Base-by-base conservation (phyloP, 1,140 invertebrate genomes). In the Orius insidiosus region DNA sequence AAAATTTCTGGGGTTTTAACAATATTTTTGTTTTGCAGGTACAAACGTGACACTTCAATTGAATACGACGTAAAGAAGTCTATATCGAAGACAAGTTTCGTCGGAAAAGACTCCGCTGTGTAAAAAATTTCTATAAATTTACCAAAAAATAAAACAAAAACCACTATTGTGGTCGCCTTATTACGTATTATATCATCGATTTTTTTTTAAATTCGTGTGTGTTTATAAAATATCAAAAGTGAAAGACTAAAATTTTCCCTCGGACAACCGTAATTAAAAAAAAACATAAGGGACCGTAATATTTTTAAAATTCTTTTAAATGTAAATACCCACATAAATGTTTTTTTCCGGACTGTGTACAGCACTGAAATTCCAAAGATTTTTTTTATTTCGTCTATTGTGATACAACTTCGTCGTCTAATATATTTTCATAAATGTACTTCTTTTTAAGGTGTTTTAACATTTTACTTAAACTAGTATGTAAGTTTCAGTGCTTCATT, bases 41-140 rank as follows among this genome's bases (percentile, higher is more conserved):
- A 78, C 49, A 81, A 79, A 51, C 73, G 76, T 45, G 78, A 81
- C 53, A 76, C 76, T 34, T 80, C 78, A 14, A 73, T 84, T 4
- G 80, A 82, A 55, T 86, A 80, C 56, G 80, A 85, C 53, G 78
- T 80, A 5, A 75, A 77, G 55, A 72, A 77, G 53, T 81, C 81
- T 10, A 75, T 82, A 55, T 78, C 80, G 14, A 80, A 77, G 56
- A 80, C 80, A 19, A 78, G 79, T 36, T 82, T 85, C 53, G 80
- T 83, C 52, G 82, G 80, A 51, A 84, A 84, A 66, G 80, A 85
- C 56, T 85, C 82, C 9, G 80, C 81, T 41, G 82, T 85, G 46
- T 85, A 80, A 72, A 13, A 14, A n/a, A 14, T 42, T 14, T 37
- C 3, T 24, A 24, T 7, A 24, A 24, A 3, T 24, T 24, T 24